A percentile compares a stretch with the other conserved stretches of the same genome.
These are phyloP conservation scores for Chromoteleia sp. DNA, from an alignment of 2,888 invertebrate species.

Conservation along the genomic window DNA sequence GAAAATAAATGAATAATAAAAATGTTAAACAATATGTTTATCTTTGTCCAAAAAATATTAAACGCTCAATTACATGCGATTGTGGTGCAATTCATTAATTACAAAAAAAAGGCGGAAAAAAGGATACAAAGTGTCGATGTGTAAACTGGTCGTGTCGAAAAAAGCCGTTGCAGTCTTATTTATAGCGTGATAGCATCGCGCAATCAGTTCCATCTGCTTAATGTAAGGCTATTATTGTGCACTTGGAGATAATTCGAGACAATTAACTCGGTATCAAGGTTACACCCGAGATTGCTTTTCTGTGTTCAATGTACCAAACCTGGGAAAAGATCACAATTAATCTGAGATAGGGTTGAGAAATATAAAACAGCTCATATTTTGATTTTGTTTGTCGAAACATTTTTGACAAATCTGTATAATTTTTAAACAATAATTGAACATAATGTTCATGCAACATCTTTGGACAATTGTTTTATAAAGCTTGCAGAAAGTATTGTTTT, in stretches of 20 bases:
- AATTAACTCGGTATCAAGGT: slow-evolving; percentile 57
- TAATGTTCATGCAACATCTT: too few species aligned
- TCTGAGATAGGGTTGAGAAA: too few species aligned
- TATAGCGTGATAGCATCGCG: slow-evolving; percentile 54
- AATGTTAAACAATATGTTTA: too few species aligned
- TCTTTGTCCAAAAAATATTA: background rate
- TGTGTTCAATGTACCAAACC: slow-evolving; percentile 18
- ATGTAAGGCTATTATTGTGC: slow-evolving; percentile 54
- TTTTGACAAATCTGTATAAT: too few species aligned
- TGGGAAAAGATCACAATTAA: slow-evolving; percentile 11
- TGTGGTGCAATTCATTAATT: slow-evolving; percentile 3
- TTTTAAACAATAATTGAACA: too few species aligned
- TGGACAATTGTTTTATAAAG: too few species aligned
- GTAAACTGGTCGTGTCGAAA: slow-evolving; percentile 52
- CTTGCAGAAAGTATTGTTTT: too few species aligned
- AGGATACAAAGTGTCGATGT: slow-evolving; percentile 32
- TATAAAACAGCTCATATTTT: too few species aligned
- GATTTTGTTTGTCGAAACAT: too few species aligned
- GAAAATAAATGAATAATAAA: too few species aligned
- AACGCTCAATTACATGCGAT: slow-evolving; percentile 16
- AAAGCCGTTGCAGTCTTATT: slow-evolving; percentile 47
- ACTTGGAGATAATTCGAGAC: slow-evolving; percentile 59
- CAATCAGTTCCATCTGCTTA: slow-evolving; percentile 59
- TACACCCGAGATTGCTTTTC: slow-evolving; percentile 28
- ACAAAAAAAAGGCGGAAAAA: slow-evolving; percentile 23